Evolutionary conservation across 1,140 invertebrate species (phyloP).

Genomic region (Drosophila sproati): DNA sequence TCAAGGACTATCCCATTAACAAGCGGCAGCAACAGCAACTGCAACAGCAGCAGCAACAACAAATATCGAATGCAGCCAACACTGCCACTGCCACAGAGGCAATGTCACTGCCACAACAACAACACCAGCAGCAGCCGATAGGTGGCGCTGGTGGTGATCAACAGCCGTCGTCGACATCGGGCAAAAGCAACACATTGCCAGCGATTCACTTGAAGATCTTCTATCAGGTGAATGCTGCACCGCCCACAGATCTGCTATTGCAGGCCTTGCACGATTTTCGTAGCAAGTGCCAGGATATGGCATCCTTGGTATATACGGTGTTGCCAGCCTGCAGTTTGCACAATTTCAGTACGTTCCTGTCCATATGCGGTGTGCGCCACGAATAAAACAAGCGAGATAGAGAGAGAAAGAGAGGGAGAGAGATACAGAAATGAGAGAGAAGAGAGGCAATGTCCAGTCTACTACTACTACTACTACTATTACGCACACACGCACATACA

Average conservation of each 20-base stretch:
- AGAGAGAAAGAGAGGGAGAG: not conserved
- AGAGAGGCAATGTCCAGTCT: constrained; percentile 13
- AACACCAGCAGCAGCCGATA: not conserved
- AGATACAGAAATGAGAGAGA: not conserved
- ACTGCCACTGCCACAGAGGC: constrained; percentile 20
- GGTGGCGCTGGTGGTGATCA: constrained; percentile 58
- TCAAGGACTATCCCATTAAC: constrained; percentile 86
- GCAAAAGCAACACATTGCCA: constrained; percentile 68
- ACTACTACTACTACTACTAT: not conserved
- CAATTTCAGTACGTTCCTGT: constrained; percentile 91
- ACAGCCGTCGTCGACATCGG: not conserved
- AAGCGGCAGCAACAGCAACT: constrained; percentile 51
- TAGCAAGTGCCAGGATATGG: constrained; percentile 81
- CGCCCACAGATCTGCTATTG: constrained; percentile 86
- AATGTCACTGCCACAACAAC: constrained; percentile 13
- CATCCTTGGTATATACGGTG: constrained; percentile 89
- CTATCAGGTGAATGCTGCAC: constrained; percentile 88
- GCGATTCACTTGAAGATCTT: constrained; percentile 90
- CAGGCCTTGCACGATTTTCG: constrained; percentile 86
- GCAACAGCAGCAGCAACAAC: constrained; percentile 18
- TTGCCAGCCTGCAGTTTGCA: constrained; percentile 91
- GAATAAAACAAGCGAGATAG: constrained; percentile 43
- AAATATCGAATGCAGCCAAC: not conserved
- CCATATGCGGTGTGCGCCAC: constrained; percentile 89
- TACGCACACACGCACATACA: constrained; percentile 14